Percentiles rank a stretch among this genome's conserved stretches.
These are phyloP conservation scores for Ruditapes philippinarum DNA, from an alignment of 1,140 invertebrate genomes.

Conservation along the genomic window DNA sequence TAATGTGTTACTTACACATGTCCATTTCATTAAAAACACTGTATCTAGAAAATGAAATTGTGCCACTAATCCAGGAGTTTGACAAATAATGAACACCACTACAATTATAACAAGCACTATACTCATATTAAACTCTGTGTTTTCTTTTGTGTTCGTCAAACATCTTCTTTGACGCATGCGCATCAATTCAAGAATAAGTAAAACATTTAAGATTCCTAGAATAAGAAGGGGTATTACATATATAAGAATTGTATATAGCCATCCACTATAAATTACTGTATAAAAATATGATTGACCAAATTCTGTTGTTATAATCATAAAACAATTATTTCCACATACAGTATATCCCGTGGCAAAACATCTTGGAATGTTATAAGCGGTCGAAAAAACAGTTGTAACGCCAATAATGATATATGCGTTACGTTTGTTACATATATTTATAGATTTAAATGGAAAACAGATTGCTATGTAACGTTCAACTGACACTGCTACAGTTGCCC, in stretches of 20 bases:
- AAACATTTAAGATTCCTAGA: slow-evolving; percentile 73
- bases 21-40: slow-evolving; percentile 75
- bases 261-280: slow-evolving; percentile 76
- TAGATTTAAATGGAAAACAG: slow-evolving; percentile 82
- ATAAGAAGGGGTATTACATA: slow-evolving; percentile 79
- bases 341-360: slow-evolving; percentile 74
- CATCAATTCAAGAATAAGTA: slow-evolving; percentile 83
- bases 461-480: slow-evolving; percentile 85
- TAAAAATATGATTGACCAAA: slow-evolving; percentile 77
- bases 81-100: slow-evolving; percentile 83
- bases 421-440: slow-evolving; percentile 76
- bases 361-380: slow-evolving; percentile 84
- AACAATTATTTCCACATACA: slow-evolving; percentile 74
- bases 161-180: slow-evolving; percentile 78
- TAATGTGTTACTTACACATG: slow-evolving; percentile 81
- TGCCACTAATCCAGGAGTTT: slow-evolving; percentile 82
- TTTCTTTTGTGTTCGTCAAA: slow-evolving; percentile 76
- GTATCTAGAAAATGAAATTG: slow-evolving; percentile 79
- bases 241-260: slow-evolving; percentile 80
- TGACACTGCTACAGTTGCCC: slow-evolving; percentile 85
- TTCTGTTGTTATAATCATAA: slow-evolving; percentile 70
- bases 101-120: slow-evolving; percentile 83
- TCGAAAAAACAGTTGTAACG: slow-evolving; percentile 72
- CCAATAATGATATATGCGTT: slow-evolving; percentile 78
- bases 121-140: slow-evolving; percentile 82